Evolutionary conservation across 2,113 vertebrate species (phyloP).

Genomic region (Hippocampus mohnikei): DNA sequence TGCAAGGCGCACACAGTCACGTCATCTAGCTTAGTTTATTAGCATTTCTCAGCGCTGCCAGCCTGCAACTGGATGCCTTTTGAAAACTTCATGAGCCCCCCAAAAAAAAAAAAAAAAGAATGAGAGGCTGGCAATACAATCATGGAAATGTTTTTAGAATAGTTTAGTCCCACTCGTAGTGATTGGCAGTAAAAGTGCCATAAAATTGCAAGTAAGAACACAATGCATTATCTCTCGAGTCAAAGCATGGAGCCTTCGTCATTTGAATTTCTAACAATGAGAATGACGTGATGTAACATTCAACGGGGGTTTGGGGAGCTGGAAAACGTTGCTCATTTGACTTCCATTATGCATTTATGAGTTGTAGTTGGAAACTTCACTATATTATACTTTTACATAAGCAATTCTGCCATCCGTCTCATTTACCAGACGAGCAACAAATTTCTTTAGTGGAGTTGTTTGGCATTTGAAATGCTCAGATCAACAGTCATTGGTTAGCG

Average conservation of each 20-base stretch:
- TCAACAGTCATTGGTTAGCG: not conserved
- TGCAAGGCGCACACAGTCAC: conserved; percentile 42
- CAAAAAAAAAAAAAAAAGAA: conserved; percentile 25
- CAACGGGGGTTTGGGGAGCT: not conserved
- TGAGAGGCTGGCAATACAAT: conserved; percentile 34
- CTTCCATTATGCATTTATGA: not conserved
- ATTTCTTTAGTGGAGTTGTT: not conserved
- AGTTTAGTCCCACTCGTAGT: conserved; percentile 13
- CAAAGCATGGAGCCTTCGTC: conserved; percentile 24
- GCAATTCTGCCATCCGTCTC: not conserved
- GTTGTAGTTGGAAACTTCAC: conserved; percentile 23
- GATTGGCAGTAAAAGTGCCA: not conserved
- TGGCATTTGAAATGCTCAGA: not conserved
- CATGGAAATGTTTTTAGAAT: conserved; percentile 21
- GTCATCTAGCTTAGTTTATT: conserved; percentile 44
- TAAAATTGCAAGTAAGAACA: conserved; percentile 20
- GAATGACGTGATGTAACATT: conserved; percentile 1
- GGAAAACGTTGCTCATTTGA: conserved; percentile 8
- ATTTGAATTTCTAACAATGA: conserved; percentile 35
- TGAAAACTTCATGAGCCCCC: conserved; percentile 22
- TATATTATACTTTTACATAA: not conserved
- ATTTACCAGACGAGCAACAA: not conserved
- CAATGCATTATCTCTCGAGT: conserved; percentile 23
- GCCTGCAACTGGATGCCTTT: conserved; percentile 12
- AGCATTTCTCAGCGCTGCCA: conserved; percentile 29